Evolutionary conservation across 2,797 vertebrate genomes (phyloP), one percentile per base, ranked within the genome.

Genomic region (Pseudochirops corinnae): DNA sequence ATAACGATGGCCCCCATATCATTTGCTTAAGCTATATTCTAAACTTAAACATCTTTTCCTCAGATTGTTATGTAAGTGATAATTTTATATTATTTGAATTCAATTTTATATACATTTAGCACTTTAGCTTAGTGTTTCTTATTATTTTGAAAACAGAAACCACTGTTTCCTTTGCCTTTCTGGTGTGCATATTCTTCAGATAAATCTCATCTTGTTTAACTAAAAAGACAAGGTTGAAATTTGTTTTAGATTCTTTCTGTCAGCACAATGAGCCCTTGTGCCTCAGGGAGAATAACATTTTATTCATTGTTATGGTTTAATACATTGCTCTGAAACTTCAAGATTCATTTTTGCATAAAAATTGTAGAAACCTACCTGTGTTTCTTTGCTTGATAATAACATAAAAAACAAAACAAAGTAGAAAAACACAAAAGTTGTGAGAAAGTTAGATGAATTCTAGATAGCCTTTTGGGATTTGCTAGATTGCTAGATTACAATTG

Each of bases 201-300:
- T 97, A 93, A 97, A 97, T 95, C 92, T 97, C 97, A 97, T 98
- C 91, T 57, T 97, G 95, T 98, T 98, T 97, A 96, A 97, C 98
- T 98, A 97, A 97, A 98, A 98, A 98, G 96, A 91, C 91, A 96
- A 95, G 21, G 0, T 94, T 95, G 95, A 98, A 98, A 96, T 98
- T 98, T 97, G 95, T 67, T 98, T 98, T 95, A 95, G 96, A 97
- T 98, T 97, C 97, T 97, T 98, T 98, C 96, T 98, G 97, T 96
- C 97, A 98, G 97, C 58, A 97, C 97, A 98, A 96, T 97, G 96
- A 98, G 93, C 92, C 56, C 91, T 95, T 96, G 90, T 97, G 96
- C 97, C 97, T 98, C 50, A 62, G 98, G 97, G 91, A 97, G 96
- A 97, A 97, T 97, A 98, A 95, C 94, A 97, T 96, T 97, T 97